Evolutionary conservation across 2,797 vertebrate species (phyloP), one percentile per base, ranked within the genome.

Genomic region (Rhinella marina): DNA sequence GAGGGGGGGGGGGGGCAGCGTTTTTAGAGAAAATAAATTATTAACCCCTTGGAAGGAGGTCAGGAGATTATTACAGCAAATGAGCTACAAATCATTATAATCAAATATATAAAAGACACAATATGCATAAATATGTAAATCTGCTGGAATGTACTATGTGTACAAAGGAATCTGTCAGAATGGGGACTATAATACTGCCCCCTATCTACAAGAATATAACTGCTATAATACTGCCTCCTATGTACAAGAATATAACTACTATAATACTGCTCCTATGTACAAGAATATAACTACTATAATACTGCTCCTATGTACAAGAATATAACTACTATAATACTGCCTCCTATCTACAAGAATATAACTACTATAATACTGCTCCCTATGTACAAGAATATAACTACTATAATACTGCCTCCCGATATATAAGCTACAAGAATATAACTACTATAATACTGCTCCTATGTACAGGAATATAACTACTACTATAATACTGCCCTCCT

Each of bases 1-100:
- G 66, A 8, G 56, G 81, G 48, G 77, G 12, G 56, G 25, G 14
- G 7, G 29, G 7, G n/a, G 0, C 0, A 2, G 4, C 17, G 52
- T 32, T 59, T 82, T 82, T 81, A 73, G 29, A 61, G 64, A 41
- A 48, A 73, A 56, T 87, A 57, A 87, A 87, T 81, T 81, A 81
- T 87, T 81, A 81, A 81, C 66, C 25, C 64, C 27, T 50, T 9
- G 23, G 13, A 29, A 48, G 62, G 27, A 61, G 29, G 56, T 41
- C 41, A 4, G 12, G 52, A 29, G 17, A 79, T 81, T 61, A 81
- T 41, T 59, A 61, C 57, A 81, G 32, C 29, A 62, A 81, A 62
- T 61, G 59, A 27, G 56, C 10, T 23, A 50, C 48, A 52, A n/a
- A 14, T 7, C 14, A 7, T 13, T 13, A n/a, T 23, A 19, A 81